These are phyloP conservation scores for Sycophila sp. DNA, from an alignment of 1,140 invertebrate genomes.

Conservation along the genomic window DNA sequence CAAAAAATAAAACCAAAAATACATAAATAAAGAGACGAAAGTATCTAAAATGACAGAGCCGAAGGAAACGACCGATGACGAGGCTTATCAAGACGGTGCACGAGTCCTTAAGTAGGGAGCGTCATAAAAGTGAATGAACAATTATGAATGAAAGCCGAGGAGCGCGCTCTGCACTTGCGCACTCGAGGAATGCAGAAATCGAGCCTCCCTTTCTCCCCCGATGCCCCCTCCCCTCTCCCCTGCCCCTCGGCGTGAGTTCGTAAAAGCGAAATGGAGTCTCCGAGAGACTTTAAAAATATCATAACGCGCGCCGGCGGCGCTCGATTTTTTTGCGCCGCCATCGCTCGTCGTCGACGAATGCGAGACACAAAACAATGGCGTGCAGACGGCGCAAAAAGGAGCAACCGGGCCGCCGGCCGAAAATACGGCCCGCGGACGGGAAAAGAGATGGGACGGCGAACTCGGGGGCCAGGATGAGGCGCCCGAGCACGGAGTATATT, in stretches of 20 bases:
- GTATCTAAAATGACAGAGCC: background rate
- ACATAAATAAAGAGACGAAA: too few species aligned
- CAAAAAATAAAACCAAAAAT: too few species aligned
- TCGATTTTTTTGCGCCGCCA: constrained; percentile 23
- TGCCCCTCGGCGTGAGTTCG: too few species aligned
- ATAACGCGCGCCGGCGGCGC: background rate
- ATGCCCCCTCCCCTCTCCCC: background rate
- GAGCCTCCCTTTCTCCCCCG: constrained; percentile 1
- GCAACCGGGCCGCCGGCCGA: background rate
- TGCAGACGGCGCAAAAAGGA: constrained; percentile 5
- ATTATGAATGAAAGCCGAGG: constrained; percentile 39
- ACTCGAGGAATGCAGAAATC: constrained; percentile 36
- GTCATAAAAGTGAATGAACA: constrained; percentile 37
- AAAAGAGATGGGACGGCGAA: background rate
- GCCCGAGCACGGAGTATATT: background rate
- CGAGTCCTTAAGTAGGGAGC: constrained; percentile 21
- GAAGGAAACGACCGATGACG: background rate
- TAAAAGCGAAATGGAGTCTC: background rate
- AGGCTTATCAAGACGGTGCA: background rate
- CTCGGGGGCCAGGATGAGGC: background rate
- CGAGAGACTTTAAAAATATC: constrained; percentile 31
- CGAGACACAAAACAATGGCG: constrained; percentile 30
- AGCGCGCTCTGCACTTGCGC: background rate
- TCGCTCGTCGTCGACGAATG: constrained; percentile 19
- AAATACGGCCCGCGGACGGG: too few species aligned